Evolutionary conservation across 2,888 invertebrate genomes (phyloP), one percentile per base, ranked within the genome.

Genomic region (Xanthorhoe designata): DNA sequence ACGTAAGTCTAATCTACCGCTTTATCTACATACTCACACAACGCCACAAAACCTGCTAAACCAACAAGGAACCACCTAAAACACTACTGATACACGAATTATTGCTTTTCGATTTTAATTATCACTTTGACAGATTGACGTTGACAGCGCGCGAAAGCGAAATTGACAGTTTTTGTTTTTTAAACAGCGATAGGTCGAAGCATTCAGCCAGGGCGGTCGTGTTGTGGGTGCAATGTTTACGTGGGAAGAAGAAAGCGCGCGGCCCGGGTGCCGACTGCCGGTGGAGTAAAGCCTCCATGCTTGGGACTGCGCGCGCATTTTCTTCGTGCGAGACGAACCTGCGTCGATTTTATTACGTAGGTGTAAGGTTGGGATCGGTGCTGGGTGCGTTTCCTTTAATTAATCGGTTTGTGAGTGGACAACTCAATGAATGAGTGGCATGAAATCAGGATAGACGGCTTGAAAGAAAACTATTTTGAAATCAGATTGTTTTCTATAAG

Each of bases 211-310:
- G 90, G 91, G 87, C 86, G 81, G 70, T 87, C 88, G 90, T 90
- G 89, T 87, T 91, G 88, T 83, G 80, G 74, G 79, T 80, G 84
- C 74, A 80, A 80, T 91, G 89, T 90, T 90, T 89, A 88, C 84
- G 80, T 86, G 75, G 75, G 78, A 76, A 81, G 77, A 71, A 80
- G 76, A 78, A 85, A 83, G 88, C 92, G 92, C 89, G 92, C 85
- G 80, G 87, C 92, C 92, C 87, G 88, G 92, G 91, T 89, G 91
- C 83, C 77, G 74, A 92, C 92, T 93, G 89, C 91, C 92, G 92
- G 91, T 91, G 86, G 78, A 90, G 88, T 92, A 87, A 82, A 77
- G 64, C 78, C 74, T 79, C 73, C 72, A 69, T 66, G 85, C 79
- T 84, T 76, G 59, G 73, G 59, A 65, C 62, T 91, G 92, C 92